phyloP scores from a whole-genome alignment of 1,140 invertebrate genomes.

The Drosophila mayri region DNA sequence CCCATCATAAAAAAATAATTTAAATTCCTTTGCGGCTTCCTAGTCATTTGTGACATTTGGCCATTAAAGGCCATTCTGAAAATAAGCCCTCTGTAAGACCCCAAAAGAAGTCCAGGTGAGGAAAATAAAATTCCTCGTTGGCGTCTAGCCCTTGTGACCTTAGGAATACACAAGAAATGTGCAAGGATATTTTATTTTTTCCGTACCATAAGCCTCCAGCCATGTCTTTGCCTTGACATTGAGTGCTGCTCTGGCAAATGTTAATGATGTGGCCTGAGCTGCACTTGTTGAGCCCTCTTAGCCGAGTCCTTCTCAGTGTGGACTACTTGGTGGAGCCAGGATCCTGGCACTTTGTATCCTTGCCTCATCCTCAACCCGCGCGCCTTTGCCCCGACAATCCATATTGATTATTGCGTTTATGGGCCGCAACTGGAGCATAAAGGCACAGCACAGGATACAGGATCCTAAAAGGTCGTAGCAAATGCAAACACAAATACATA shows the following conservation, averaged over 20 bases:
- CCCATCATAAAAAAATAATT: slow-evolving; percentile 3
- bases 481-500: slow-evolving; percentile 35
- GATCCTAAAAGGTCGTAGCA: slow-evolving; percentile 34
- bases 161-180: slow-evolving; percentile 15
- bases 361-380: neutral
- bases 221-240: slow-evolving; percentile 61
- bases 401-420: slow-evolving; percentile 81
- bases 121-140: slow-evolving; percentile 22
- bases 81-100: slow-evolving; percentile 11
- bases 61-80: slow-evolving; percentile 7
- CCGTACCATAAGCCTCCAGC: slow-evolving; percentile 6
- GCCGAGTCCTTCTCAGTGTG: neutral
- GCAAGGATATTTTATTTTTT: slow-evolving; percentile 7
- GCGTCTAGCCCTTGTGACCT: slow-evolving; percentile 44
- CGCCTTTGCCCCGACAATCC: slow-evolving; percentile 46
- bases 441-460: slow-evolving; percentile 26
- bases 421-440: slow-evolving; percentile 53
- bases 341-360: slow-evolving; percentile 35
- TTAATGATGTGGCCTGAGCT: slow-evolving; percentile 78
- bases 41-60: slow-evolving; percentile 8
- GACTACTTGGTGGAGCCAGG: slow-evolving; percentile 9
- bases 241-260: slow-evolving; percentile 54
- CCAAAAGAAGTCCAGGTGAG: neutral
- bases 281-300: slow-evolving; percentile 68
- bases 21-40: neutral